phyloP scores from a whole-genome alignment of 2,113 vertebrate species.

The Nesoenas mayeri region DNA sequence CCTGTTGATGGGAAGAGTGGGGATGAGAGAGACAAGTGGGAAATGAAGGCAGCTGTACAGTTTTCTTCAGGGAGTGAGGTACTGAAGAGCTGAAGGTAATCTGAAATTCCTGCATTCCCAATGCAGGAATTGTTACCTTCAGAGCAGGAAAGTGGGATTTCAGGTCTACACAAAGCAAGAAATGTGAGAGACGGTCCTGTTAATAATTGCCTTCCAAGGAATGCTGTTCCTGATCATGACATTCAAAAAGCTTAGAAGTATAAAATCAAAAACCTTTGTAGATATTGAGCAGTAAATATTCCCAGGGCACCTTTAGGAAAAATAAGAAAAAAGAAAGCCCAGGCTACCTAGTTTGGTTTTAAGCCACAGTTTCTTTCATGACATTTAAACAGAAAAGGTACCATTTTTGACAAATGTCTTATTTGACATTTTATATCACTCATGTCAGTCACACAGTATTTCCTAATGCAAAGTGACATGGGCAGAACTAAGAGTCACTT shows the following conservation, averaged over 20 bases:
- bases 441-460: slow-evolving; percentile 30
- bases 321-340: neutral
- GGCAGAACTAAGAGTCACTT: slow-evolving; percentile 30
- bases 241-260: neutral
- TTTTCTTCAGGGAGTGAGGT: neutral
- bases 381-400: slow-evolving; percentile 21
- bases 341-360: neutral
- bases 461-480: slow-evolving; percentile 47
- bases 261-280: neutral
- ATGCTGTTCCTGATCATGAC: neutral
- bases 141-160: neutral
- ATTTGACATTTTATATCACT: slow-evolving; percentile 46
- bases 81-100: neutral
- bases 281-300: neutral
- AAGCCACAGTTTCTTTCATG: neutral
- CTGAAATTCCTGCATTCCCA: neutral
- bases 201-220: neutral
- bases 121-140: neutral
- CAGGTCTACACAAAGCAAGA: neutral
- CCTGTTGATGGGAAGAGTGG: neutral
- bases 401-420: slow-evolving; percentile 8
- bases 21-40: neutral
- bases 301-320: neutral
- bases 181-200: neutral
- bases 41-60: neutral